These are phyloP conservation scores for Dissostichus mawsoni DNA, from an alignment of 2,113 vertebrate species.

Conservation along the genomic window DNA sequence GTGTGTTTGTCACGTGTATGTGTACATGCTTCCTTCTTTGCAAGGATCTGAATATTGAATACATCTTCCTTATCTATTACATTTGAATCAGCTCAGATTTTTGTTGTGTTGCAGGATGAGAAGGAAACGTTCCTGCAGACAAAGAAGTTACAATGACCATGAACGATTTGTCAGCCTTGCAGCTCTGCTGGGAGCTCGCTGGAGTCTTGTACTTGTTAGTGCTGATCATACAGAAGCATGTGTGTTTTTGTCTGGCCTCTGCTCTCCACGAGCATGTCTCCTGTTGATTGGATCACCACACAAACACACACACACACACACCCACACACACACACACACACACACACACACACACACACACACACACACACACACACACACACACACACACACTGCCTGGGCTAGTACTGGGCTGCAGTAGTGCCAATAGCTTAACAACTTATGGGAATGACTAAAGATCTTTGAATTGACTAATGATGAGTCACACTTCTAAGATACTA, in stretches of 20 bases:
- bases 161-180: conserved; percentile 37
- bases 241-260: conserved; percentile 54
- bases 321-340: conserved; percentile 14
- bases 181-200: conserved; percentile 38
- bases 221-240: conserved; percentile 34
- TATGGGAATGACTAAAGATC: conserved; percentile 11
- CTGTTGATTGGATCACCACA: conserved; percentile 37
- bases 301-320: conserved; percentile 27
- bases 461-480: conserved; percentile 18
- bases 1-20: neutral
- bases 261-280: conserved; percentile 26
- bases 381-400: neutral
- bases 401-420: too few relatives aligned
- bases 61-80: conserved; percentile 42
- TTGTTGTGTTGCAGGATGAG: conserved; percentile 12
- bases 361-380: conserved; percentile 4
- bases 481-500: neutral
- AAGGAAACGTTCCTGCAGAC: conserved; percentile 10
- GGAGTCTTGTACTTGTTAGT: conserved; percentile 62
- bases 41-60: conserved; percentile 8
- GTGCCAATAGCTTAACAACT: conserved; percentile 30
- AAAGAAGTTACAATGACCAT: conserved; percentile 41
- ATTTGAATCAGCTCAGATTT: conserved; percentile 42
- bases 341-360: conserved; percentile 15
- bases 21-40: conserved; percentile 1